These are phyloP conservation scores for Rhagonycha lutea DNA, from an alignment of 2,888 invertebrate species.

Conservation along the genomic window DNA sequence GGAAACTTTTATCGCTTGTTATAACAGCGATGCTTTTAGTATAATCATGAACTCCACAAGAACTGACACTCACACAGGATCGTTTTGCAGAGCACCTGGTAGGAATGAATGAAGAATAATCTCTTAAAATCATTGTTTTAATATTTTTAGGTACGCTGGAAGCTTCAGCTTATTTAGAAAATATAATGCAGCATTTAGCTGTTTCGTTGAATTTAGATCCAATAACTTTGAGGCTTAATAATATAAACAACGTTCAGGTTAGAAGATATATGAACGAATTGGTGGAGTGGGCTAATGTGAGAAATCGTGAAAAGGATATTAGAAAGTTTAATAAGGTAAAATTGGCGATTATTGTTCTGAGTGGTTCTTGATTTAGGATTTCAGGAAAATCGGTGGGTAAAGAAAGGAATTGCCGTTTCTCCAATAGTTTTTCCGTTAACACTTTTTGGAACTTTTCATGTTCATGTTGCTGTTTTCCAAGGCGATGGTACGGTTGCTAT, in stretches of 20 bases:
- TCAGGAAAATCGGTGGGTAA: not conserved
- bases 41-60: slow-evolving; percentile 55
- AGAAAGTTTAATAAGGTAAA: slow-evolving; percentile 63
- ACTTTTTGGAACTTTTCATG: not conserved
- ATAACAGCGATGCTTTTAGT: slow-evolving; percentile 60
- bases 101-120: not conserved
- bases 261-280: slow-evolving; percentile 61
- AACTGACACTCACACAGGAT: slow-evolving; percentile 69
- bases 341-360: not conserved
- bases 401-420: not conserved
- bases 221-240: slow-evolving; percentile 60
- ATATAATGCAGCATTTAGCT: slow-evolving; percentile 71
- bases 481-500: not conserved
- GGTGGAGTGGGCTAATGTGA: slow-evolving; percentile 62
- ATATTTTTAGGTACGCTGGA: slow-evolving; percentile 62
- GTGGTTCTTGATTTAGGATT: not conserved
- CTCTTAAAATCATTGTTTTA: not conserved
- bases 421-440: not conserved
- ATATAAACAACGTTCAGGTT: slow-evolving; percentile 56
- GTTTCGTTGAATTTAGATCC: slow-evolving; percentile 61
- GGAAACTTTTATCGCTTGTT: slow-evolving; percentile 61
- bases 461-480: not conserved
- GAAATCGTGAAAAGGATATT: slow-evolving; percentile 59
- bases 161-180: slow-evolving; percentile 64
- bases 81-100: slow-evolving; percentile 72